Percentiles rank a stretch among this genome's conserved stretches.
phyloP scores from a whole-genome alignment of 1,140 invertebrate genomes.

The Drosophila pectinifera region DNA sequence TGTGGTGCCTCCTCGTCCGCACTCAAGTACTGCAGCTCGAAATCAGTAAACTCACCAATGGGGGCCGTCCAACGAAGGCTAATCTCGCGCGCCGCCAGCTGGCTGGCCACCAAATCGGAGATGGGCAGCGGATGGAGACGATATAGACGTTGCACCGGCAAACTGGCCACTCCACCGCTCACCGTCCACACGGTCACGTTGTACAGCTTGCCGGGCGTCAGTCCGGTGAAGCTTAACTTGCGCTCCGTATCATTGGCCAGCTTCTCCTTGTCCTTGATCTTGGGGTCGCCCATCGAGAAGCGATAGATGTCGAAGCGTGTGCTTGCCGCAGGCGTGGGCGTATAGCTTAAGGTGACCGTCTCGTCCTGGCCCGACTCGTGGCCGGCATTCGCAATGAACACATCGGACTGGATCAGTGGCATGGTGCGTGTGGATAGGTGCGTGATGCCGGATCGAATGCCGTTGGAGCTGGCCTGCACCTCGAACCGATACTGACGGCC shows the following conservation, averaged over 20 bases:
- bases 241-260: slow-evolving; percentile 91
- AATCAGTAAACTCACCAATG: slow-evolving; percentile 93
- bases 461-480: slow-evolving; percentile 92
- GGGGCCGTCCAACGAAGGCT: slow-evolving; percentile 92
- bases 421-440: slow-evolving; percentile 91
- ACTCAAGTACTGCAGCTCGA: slow-evolving; percentile 94
- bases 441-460: slow-evolving; percentile 89
- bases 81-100: slow-evolving; percentile 91
- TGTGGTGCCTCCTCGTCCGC: slow-evolving; percentile 86
- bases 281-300: slow-evolving; percentile 91
- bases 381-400: slow-evolving; percentile 93
- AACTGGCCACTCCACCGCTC: slow-evolving; percentile 91
- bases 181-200: slow-evolving; percentile 98
- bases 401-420: slow-evolving; percentile 95
- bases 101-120: slow-evolving; percentile 90
- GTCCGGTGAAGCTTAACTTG: slow-evolving; percentile 92
- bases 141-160: slow-evolving; percentile 93
- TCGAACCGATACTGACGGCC: slow-evolving; percentile 92
- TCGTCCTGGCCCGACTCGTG: slow-evolving; percentile 87
- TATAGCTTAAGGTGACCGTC: slow-evolving; percentile 92
- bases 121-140: slow-evolving; percentile 94
- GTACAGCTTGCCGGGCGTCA: slow-evolving; percentile 93
- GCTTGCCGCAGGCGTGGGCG: slow-evolving; percentile 90
- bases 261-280: slow-evolving; percentile 90
- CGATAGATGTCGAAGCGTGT: slow-evolving; percentile 93